A percentile compares a stretch with the other conserved stretches of the same genome.
phyloP scores from a whole-genome alignment of 2,888 invertebrate genomes.

The Lepidocyrtinus sp. region DNA sequence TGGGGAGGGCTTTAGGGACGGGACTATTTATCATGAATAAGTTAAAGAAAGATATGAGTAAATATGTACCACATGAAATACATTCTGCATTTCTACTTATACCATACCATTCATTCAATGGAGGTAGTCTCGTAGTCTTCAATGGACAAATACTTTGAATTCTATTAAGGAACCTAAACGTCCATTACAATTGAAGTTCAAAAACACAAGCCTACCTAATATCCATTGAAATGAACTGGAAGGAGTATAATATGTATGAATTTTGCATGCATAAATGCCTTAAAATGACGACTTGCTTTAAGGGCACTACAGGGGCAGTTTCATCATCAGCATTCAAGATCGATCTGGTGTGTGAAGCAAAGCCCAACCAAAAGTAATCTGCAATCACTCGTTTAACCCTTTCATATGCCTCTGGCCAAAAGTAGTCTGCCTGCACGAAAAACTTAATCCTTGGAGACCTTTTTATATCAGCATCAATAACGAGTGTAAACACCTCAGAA shows the following conservation, averaged over 20 bases:
- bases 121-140: too few species aligned
- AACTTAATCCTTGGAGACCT: constrained; percentile 43
- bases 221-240: neutral
- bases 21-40: too few species aligned
- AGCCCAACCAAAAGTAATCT: neutral
- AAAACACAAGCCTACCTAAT: neutral
- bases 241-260: neutral
- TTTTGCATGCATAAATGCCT: too few species aligned
- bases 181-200: neutral
- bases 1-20: too few species aligned
- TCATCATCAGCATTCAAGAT: constrained; percentile 45
- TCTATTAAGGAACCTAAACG: constrained; percentile 5
- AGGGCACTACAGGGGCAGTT: constrained; percentile 51
- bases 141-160: constrained; percentile 31
- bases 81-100: too few species aligned
- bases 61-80: too few species aligned
- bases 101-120: constrained; percentile 10
- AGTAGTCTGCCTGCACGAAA: constrained; percentile 1
- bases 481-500: constrained; percentile 1
- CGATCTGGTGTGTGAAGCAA: neutral
- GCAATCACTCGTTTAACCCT: neutral
- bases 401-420: constrained; percentile 43
- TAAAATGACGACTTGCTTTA: constrained; percentile 20
- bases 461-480: constrained; percentile 43
- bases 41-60: too few species aligned